Evolutionary conservation across 2,888 invertebrate species (phyloP).

Genomic region (Lasioglossum pauxillum): DNA sequence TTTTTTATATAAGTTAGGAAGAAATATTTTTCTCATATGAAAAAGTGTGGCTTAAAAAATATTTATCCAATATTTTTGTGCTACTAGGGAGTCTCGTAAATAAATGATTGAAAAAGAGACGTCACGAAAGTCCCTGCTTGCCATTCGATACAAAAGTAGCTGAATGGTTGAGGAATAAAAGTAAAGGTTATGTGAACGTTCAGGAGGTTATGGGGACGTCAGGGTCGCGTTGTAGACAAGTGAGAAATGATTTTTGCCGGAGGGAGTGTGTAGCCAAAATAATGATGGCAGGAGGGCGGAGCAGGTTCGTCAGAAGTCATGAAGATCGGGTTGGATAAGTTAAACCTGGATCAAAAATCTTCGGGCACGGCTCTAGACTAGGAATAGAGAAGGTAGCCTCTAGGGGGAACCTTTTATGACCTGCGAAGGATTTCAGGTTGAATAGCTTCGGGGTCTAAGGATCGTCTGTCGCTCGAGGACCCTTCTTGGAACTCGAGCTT

Average conservation of each 20-base stretch:
- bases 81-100: background rate
- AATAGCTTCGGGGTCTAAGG: constrained; percentile 66
- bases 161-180: background rate
- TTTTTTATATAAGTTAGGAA: no score
- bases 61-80: no score
- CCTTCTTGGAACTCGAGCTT: constrained; percentile 65
- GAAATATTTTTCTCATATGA: no score
- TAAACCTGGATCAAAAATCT: background rate
- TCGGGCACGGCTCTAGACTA: constrained; percentile 19
- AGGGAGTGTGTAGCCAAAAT: background rate
- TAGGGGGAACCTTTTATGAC: constrained; percentile 58
- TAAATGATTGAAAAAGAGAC: background rate
- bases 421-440: constrained; percentile 69
- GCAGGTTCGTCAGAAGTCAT: background rate
- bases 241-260: background rate
- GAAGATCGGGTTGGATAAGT: background rate
- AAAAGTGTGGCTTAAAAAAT: no score
- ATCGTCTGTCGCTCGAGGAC: constrained; percentile 63
- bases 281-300: background rate
- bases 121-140: no score
- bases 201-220: background rate
- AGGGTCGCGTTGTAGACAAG: background rate
- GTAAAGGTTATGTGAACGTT: background rate
- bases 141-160: background rate
- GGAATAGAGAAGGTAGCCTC: constrained; percentile 28